Percentiles rank a stretch among this genome's conserved stretches.
phyloP scores from a whole-genome alignment of 2,888 invertebrate genomes.

The Leptinotarsa peninsularis region DNA sequence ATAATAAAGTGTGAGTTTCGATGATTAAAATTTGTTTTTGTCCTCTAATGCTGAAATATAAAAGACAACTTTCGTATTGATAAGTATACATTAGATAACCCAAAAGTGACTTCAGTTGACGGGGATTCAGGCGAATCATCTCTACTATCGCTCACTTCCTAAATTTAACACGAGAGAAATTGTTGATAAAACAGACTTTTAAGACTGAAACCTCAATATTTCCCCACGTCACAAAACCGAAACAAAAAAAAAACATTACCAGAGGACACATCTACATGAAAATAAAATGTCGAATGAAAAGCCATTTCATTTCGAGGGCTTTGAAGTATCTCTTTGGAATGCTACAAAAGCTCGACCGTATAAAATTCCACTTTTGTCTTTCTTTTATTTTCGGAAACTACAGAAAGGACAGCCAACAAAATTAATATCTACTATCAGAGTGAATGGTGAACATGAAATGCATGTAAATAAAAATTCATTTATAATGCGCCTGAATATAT shows the following conservation, averaged over 20 bases:
- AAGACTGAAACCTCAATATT: no score
- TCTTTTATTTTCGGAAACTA: constrained; percentile 38
- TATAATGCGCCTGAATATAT: no score
- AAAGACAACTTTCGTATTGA: no score
- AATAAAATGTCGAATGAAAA: constrained; percentile 51
- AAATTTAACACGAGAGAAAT: no score
- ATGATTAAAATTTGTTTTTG: no score
- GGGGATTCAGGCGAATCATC: no score
- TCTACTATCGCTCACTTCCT: no score
- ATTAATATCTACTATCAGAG: constrained; percentile 1
- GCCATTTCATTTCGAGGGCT: constrained; percentile 50
- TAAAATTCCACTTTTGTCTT: constrained; percentile 50
- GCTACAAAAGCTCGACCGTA: constrained; percentile 52
- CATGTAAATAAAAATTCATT: background rate
- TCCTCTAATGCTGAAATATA: no score
- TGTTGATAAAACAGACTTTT: no score
- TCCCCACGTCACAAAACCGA: background rate
- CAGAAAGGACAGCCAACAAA: constrained; percentile 36
- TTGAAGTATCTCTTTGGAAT: constrained; percentile 54
- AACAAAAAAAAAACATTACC: constrained; percentile 16
- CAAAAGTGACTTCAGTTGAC: no score
- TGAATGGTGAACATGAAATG: background rate
- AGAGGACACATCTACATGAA: constrained; percentile 41
- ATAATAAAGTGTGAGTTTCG: no score
- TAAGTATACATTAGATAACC: no score